Evolutionary conservation across 2,797 vertebrate species (phyloP).

Genomic region (Darevskia mixta): DNA sequence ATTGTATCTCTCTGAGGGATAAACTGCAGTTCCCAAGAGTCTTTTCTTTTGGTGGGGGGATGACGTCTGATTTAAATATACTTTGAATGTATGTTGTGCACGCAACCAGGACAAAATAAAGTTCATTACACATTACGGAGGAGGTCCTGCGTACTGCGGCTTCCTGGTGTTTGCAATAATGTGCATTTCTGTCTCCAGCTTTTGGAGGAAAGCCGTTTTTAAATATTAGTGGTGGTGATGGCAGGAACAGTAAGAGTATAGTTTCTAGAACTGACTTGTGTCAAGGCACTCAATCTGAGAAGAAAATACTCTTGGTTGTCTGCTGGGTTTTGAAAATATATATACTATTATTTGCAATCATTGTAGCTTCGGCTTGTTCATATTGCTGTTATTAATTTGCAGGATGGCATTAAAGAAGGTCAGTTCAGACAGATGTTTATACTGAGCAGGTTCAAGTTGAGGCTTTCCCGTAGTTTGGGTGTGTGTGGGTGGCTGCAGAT

Average conservation of each 20-base stretch:
- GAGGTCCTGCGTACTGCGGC: neutral
- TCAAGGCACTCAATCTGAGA: neutral
- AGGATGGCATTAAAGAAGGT: neutral
- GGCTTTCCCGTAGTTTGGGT: neutral
- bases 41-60: too few species aligned
- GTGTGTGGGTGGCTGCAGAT: neutral
- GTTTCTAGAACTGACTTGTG: neutral
- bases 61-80: too few species aligned
- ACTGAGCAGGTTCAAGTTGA: conserved; percentile 6
- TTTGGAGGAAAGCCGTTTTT: neutral
- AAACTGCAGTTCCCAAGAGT: too few species aligned
- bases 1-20: too few species aligned
- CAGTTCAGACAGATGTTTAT: neutral
- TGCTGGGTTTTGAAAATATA: neutral
- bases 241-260: neutral
- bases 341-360: neutral
- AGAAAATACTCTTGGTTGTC: neutral
- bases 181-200: neutral
- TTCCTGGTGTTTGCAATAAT: neutral
- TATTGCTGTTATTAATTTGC: neutral
- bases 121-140: neutral
- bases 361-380: neutral
- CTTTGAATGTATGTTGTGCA: too few species aligned
- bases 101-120: neutral
- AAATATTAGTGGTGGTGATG: neutral